A percentile compares a stretch with the other conserved stretches of the same genome.
These are phyloP conservation scores for Pagrus major DNA, from an alignment of 2,113 vertebrate genomes.

Conservation along the genomic window DNA sequence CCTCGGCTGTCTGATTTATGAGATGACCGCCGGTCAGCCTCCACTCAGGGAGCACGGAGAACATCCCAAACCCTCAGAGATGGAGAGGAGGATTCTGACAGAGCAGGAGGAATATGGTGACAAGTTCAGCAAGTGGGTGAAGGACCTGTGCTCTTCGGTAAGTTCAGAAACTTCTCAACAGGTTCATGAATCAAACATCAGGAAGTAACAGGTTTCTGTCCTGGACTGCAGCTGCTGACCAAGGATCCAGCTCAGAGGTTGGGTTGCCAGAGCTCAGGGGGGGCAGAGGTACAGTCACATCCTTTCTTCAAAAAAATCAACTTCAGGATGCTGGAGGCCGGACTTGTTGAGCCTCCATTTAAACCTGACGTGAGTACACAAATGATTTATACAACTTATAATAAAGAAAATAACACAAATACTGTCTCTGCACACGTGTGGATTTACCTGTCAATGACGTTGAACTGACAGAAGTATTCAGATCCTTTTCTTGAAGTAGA, in stretches of 20 bases:
- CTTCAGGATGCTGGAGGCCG: slow-evolving; percentile 89
- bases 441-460: too few relatives aligned
- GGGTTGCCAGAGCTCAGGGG: slow-evolving; percentile 74
- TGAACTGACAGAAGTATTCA: too few relatives aligned
- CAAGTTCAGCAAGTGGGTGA: slow-evolving; percentile 77
- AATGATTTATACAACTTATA: not conserved
- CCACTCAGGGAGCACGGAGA: slow-evolving; percentile 83
- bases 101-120: slow-evolving; percentile 72
- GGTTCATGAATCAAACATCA: not conserved
- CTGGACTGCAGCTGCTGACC: slow-evolving; percentile 81
- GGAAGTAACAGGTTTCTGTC: not conserved
- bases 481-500: too few relatives aligned
- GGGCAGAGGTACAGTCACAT: slow-evolving; percentile 81
- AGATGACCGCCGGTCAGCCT: slow-evolving; percentile 86
- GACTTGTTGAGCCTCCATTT: slow-evolving; percentile 83
- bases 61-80: slow-evolving; percentile 77
- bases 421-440: too few relatives aligned
- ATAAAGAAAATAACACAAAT: too few relatives aligned
- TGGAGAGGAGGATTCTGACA: slow-evolving; percentile 84
- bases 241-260: slow-evolving; percentile 85
- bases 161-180: slow-evolving; percentile 27
- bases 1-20: slow-evolving; percentile 90
- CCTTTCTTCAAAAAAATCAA: slow-evolving; percentile 87
- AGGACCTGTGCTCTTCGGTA: slow-evolving; percentile 83
- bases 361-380: slow-evolving; percentile 84